Evolutionary conservation across 2,888 invertebrate genomes (phyloP), one percentile per base, ranked within the genome.

Genomic region (Flabesymbios commensalis): DNA sequence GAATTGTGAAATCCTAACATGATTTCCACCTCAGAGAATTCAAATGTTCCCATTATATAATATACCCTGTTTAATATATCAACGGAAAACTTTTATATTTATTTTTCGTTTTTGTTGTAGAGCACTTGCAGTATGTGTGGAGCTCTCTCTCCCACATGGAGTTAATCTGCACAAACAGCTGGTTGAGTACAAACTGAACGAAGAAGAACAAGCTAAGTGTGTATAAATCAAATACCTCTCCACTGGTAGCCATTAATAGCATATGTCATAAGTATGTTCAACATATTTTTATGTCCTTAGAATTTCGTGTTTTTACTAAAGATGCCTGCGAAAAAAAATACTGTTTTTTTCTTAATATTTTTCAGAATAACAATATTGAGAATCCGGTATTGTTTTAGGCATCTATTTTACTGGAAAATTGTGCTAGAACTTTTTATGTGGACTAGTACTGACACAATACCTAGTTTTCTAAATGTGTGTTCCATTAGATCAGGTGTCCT

Each of bases 111-210:
- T 17, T 32, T 39, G 42, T 57, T 66, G 14, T 60, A 79, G 78
- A 41, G 71, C 77, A 7, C 49, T 75, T 58, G 78, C 80, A 57
- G 74, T 80, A 1, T 81, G 80, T 59, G 67, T 75, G 19, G 78
- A 80, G 61, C 65, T 81, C 55, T 78, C 78, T 59, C 64, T 81
- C 31, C 72, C 69, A 45, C 64, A 67, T 57, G 81, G 77, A 5
- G 72, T 67, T 31, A 58, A 33, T 10, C 78, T 78, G 67, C 81
- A 81, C 60, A 72, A 78, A 62, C 73, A 70, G 42, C 56, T 73
- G 47, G 69, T 74, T 29, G 77, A 76, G 19, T 66, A 74, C 7
- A 57, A 65, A 3, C 65, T 81, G 17, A 73, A 70, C 65, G 77
- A 77, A 29, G 74, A 74, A 3, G 65, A 67, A 26, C 59, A 55